Conservation (phyloP, 1,140 invertebrate species). For the Drosophila navojoa region DNA sequence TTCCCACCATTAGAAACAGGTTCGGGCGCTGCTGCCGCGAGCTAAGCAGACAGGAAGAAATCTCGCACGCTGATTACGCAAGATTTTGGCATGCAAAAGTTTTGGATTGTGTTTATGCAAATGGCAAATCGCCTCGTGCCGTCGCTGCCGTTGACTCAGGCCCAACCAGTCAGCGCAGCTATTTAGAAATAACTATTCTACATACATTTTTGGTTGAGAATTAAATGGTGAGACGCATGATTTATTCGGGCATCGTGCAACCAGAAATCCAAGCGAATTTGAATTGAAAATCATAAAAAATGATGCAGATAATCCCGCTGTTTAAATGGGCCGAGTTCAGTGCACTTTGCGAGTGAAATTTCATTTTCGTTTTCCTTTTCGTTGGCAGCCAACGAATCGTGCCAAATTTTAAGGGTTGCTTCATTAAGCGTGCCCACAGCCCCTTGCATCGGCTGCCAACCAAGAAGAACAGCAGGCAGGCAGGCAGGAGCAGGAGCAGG, state of each 20-base stretch:
- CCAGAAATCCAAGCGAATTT: constrained; percentile 3
- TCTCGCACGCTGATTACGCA: constrained; percentile 64
- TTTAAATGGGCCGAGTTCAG: constrained; percentile 59
- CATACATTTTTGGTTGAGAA: neutral
- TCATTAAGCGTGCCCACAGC: constrained; percentile 61
- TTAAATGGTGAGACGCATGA: constrained; percentile 36
- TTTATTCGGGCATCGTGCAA: constrained; percentile 25
- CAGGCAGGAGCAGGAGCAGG: neutral
- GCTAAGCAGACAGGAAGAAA: constrained; percentile 60
- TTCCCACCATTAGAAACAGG: constrained; percentile 82
- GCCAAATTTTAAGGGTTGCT: constrained; percentile 80
- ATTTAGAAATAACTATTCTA: constrained; percentile 21
- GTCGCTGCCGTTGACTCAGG: constrained; percentile 19
- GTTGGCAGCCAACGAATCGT: constrained; percentile 59
- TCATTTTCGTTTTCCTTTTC: constrained; percentile 51
- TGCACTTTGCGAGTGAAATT: constrained; percentile 54
- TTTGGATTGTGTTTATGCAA: constrained; percentile 66
- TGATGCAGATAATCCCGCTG: constrained; percentile 38
- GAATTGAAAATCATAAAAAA: constrained; percentile 3
- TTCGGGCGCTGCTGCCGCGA: constrained; percentile 39
- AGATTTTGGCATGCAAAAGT: constrained; percentile 33
- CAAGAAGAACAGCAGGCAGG: neutral
- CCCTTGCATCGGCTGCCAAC: neutral
- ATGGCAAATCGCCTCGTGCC: constrained; percentile 49
- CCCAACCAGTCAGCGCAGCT: constrained; percentile 10